Evolutionary conservation across 2,113 vertebrate genomes (phyloP).

Genomic region (Scomber japonicus): DNA sequence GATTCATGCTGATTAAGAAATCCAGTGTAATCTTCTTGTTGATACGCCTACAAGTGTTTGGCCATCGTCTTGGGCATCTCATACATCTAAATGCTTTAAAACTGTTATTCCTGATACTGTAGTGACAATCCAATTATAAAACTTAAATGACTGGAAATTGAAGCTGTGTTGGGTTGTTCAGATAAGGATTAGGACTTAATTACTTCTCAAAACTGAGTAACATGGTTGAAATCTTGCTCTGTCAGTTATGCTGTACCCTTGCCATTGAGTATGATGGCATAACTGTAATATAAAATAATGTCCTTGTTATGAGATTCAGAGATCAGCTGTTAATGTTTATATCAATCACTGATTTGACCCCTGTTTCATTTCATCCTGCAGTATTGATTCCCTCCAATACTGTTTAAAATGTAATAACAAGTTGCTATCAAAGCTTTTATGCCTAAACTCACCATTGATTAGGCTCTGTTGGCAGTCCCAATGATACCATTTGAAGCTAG

Average conservation of each 20-base stretch:
- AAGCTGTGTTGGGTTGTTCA: background rate
- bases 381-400: background rate
- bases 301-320: background rate
- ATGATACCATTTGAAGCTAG: background rate
- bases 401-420: background rate
- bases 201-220: background rate
- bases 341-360: no score
- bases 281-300: background rate
- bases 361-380: no score
- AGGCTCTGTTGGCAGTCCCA: background rate
- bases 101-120: background rate
- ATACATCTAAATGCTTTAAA: background rate
- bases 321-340: background rate
- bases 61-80: background rate
- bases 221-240: background rate
- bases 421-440: no score
- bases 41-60: background rate
- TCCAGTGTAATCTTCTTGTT: background rate
- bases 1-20: background rate
- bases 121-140: background rate
- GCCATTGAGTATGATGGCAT: background rate
- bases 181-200: no score
- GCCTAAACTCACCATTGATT: background rate
- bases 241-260: conserved; percentile 1
- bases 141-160: background rate